Evolutionary conservation across 2,797 vertebrate genomes (phyloP).

Genomic region (Anabacerthia variegaticeps): DNA sequence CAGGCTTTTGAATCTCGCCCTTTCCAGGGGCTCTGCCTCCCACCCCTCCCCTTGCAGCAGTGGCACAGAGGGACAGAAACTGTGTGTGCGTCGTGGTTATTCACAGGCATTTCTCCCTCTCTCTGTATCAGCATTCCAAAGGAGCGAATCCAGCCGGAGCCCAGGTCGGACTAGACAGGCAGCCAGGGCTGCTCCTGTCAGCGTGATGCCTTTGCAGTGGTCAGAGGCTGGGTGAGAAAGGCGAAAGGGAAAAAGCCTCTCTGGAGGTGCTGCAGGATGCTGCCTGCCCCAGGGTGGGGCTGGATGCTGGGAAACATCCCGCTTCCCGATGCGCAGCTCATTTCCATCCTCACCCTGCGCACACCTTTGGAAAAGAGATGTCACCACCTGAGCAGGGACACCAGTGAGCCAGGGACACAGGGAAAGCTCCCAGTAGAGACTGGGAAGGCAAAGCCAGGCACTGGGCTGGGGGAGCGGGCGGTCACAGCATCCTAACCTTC

Average conservation of each 20-base stretch:
- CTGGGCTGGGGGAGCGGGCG: background rate
- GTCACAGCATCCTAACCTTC: constrained; percentile 43
- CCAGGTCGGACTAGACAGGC: background rate
- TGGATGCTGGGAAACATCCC: background rate
- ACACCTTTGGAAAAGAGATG: background rate
- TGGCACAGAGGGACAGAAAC: background rate
- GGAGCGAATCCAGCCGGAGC: background rate
- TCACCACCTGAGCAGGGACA: fast-evolving
- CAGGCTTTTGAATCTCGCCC: background rate
- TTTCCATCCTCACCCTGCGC: background rate
- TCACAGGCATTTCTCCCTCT: background rate
- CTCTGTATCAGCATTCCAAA: background rate
- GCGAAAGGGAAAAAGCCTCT: background rate
- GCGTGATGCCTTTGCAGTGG: background rate
- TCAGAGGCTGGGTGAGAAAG: background rate
- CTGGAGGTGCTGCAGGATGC: background rate
- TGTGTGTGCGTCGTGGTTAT: fast-evolving
- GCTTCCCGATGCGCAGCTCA: fast-evolving
- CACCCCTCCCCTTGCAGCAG: background rate
- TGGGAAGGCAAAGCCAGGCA: background rate
- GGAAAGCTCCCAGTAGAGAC: background rate
- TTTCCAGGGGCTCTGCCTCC: background rate
- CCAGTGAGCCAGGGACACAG: fast-evolving
- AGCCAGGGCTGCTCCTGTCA: background rate
- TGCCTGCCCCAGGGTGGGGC: background rate